Evolutionary conservation across 2,888 invertebrate species (phyloP).

Genomic region (Hemaris fuciformis): DNA sequence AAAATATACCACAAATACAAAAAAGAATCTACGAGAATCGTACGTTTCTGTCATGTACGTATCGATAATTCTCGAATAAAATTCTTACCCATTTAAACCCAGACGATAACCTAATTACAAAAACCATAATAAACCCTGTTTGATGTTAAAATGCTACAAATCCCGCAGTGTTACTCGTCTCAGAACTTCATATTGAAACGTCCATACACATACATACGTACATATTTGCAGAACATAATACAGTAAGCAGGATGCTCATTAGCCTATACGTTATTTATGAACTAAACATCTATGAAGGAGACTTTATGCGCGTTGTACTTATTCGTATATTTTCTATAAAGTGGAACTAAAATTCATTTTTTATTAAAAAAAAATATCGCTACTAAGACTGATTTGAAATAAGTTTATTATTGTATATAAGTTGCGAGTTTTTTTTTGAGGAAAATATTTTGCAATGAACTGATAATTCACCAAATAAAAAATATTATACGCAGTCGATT

Average conservation of each 20-base stretch:
- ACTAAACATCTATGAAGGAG: neutral
- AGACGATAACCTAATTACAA: neutral
- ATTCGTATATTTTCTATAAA: neutral
- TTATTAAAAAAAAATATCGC: too few relatives aligned
- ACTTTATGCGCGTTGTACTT: slow-evolving; percentile 6
- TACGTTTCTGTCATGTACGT: neutral
- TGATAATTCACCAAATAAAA: too few relatives aligned
- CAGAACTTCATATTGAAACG: neutral
- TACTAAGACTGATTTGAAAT: too few relatives aligned
- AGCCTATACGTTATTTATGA: neutral
- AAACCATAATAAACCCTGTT: slow-evolving; percentile 3
- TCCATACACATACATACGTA: too few relatives aligned
- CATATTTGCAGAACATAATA: too few relatives aligned
- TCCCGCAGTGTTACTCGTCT: neutral
- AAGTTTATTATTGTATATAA: too few relatives aligned
- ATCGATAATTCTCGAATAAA: neutral
- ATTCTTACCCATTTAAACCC: neutral
- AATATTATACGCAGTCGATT: too few relatives aligned
- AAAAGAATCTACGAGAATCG: neutral
- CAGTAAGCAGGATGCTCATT: neutral
- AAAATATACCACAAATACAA: neutral
- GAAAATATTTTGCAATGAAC: too few relatives aligned
- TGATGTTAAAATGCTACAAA: neutral
- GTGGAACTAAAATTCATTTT: neutral
- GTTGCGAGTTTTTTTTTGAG: too few relatives aligned